Evolutionary conservation across 2,888 invertebrate genomes (phyloP), one percentile per base, ranked within the genome.

Genomic region (Cryptocephalus moraei): DNA sequence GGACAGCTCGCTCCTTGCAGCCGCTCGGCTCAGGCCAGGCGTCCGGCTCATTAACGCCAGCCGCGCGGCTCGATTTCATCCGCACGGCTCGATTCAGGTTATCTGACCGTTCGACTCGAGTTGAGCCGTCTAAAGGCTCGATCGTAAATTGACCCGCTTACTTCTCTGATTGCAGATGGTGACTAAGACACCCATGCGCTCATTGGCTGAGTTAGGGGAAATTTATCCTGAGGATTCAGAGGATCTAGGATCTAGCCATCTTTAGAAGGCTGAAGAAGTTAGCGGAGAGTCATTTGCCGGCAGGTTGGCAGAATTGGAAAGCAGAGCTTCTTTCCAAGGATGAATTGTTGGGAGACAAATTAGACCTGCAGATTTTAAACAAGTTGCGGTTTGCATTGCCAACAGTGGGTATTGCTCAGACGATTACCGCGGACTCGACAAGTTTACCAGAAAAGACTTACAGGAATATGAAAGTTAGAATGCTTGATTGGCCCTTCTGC

Each of bases 291-390:
- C 34, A 34, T 34, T n/a, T 34, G n/a, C 34, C 34, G n/a, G 34
- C 9, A n/a, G 34, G 34, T n/a, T 34, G 34, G 34, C 34, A n/a
- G n/a, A 9, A 34, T 9, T 34, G 34, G 34, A 34, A 34, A n/a
- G 34, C n/a, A n/a, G n/a, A n/a, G n/a, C n/a, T n/a, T n/a, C n/a
- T n/a, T n/a, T n/a, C n/a, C n/a, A n/a, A n/a, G n/a, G n/a, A n/a
- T n/a, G n/a, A n/a, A n/a, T n/a, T n/a, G n/a, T 39, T 38, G 8
- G 39, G 44, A 9, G 12, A 38, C 8, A 39, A 44, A 8, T 38
- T 9, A 6, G 44, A 44, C 10, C 44, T 32, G 3, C 44, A 44
- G 1, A 31, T 44, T 22, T 14, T 44, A 10, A 44, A 44, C 44
- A 44, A 38, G 34, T 9, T 34, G 9, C 9, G 34, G n/a, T 34